Conservation (phyloP, 2,888 invertebrate genomes). For the Anticlea derivata region DNA sequence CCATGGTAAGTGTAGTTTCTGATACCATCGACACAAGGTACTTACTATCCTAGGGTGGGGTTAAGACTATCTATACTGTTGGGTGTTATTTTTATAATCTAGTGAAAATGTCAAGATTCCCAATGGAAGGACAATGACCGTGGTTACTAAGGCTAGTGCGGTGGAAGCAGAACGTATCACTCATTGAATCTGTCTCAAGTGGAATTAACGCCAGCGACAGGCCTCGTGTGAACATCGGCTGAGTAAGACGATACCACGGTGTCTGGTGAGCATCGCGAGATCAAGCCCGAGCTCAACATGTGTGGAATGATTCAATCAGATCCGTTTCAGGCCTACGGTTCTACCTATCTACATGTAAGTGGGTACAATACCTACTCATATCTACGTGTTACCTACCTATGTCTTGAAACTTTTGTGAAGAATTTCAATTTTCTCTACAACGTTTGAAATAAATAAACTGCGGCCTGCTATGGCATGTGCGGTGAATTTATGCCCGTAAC, state of each 20-base stretch:
- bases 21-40: too few species aligned
- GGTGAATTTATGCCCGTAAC: too few species aligned
- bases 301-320: constrained; percentile 64
- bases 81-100: too few species aligned
- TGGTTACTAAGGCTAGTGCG: constrained; percentile 5
- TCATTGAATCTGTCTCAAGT: constrained; percentile 40
- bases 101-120: too few species aligned
- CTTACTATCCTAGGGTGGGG: too few species aligned
- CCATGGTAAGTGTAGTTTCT: too few species aligned
- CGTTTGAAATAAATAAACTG: too few species aligned
- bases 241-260: constrained; percentile 72
- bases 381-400: too few species aligned
- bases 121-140: constrained; percentile 35
- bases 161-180: constrained; percentile 8
- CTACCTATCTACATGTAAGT: constrained; percentile 1
- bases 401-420: too few species aligned
- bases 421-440: too few species aligned
- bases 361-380: neutral
- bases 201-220: constrained; percentile 39
- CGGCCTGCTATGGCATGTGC: too few species aligned
- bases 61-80: too few species aligned
- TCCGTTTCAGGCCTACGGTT: constrained; percentile 32
- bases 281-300: constrained; percentile 58
- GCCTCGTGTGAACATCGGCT: constrained; percentile 72
- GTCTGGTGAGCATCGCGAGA: constrained; percentile 72